These are phyloP conservation scores for Planococcus citri DNA, from an alignment of 1,140 invertebrate genomes.

Conservation along the genomic window DNA sequence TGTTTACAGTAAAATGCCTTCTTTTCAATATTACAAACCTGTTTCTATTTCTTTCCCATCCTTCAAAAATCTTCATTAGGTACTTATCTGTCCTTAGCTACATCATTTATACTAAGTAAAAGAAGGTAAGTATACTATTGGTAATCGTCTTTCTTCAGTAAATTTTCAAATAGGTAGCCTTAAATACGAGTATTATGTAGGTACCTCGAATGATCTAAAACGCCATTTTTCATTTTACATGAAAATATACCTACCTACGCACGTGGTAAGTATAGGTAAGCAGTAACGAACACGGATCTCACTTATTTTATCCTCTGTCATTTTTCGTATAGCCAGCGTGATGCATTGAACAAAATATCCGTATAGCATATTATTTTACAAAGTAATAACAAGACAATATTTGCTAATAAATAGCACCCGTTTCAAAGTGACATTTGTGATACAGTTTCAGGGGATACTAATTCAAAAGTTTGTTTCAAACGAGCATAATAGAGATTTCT, in stretches of 20 bases:
- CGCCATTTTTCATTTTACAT: neutral
- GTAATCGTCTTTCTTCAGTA: too few species aligned
- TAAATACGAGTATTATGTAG: neutral
- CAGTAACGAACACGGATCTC: neutral
- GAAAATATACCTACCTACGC: neutral
- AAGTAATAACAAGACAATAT: neutral
- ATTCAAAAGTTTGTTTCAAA: conserved; percentile 3
- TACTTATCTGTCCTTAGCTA: too few species aligned
- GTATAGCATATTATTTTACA: neutral
- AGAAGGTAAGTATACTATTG: too few species aligned
- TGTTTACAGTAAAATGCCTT: too few species aligned
- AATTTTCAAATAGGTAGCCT: too few species aligned
- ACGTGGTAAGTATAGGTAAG: too few species aligned
- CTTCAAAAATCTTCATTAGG: too few species aligned
- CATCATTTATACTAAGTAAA: too few species aligned
- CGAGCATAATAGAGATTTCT: conserved; percentile 6
- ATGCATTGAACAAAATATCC: neutral
- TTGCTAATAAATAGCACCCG: conserved; percentile 6
- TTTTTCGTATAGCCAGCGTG: neutral
- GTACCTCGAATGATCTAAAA: too few species aligned
- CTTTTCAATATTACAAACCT: too few species aligned
- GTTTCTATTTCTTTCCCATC: too few species aligned
- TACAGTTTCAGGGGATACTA: conserved; percentile 2
- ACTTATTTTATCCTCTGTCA: neutral
- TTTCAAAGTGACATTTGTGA: conserved; percentile 7